phyloP scores from a whole-genome alignment of 2,113 vertebrate species.

The Ginglymostoma cirratum region DNA sequence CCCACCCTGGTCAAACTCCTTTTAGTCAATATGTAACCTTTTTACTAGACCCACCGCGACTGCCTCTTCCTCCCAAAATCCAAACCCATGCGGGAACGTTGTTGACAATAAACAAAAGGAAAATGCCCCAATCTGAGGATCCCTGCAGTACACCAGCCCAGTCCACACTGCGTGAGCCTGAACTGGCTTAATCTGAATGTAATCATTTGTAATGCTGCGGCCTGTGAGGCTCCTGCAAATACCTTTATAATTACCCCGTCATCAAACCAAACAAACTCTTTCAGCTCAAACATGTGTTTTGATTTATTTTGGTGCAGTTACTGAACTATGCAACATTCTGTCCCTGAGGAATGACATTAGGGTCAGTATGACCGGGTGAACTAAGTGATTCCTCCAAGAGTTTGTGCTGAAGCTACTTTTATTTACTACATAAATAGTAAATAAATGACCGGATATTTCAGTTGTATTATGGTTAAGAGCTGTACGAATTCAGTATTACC shows the following conservation, averaged over 20 bases:
- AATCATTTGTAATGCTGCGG: neutral
- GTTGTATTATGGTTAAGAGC: neutral
- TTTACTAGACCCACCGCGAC: neutral
- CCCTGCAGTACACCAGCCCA: neutral
- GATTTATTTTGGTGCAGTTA: neutral
- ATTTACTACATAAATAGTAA: neutral
- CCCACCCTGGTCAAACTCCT: too few species aligned
- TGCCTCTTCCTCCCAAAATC: neutral
- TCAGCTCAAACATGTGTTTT: neutral
- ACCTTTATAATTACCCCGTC: neutral
- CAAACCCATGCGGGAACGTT: neutral
- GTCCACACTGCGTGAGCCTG: neutral
- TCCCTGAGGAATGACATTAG: neutral
- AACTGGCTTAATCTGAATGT: too few species aligned
- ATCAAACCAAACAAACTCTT: neutral
- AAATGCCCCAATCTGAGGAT: neutral
- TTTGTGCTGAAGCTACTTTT: neutral
- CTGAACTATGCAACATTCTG: neutral
- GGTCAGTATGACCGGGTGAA: neutral
- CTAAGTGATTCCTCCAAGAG: neutral
- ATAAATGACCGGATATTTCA: neutral
- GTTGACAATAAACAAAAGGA: neutral
- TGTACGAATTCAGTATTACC: neutral
- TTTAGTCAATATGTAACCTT: neutral
- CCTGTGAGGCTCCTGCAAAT: neutral